Evolutionary conservation across 2,113 vertebrate genomes (phyloP), one percentile per base, ranked within the genome.

Genomic region (Grammomys surdaster): DNA sequence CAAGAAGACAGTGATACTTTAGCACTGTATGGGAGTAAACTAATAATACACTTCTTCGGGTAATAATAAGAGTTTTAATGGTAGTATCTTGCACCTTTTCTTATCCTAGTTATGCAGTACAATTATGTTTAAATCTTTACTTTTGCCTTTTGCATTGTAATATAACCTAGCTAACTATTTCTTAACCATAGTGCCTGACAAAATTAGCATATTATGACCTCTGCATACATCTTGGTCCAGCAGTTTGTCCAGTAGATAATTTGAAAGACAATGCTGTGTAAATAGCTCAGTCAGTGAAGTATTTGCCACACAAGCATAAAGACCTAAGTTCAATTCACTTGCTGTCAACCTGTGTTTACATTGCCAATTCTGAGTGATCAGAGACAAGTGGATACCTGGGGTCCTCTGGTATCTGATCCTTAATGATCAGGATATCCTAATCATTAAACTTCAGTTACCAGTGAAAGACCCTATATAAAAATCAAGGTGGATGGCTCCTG

Each of bases 1-100:
- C 67, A 91, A 94, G 89, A 92, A 96, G 80, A 78, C 56, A 77
- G 46, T 93, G 88, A 93, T 86, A 76, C 92, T 96, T 95, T 97
- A 97, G 46, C 88, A 60, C 31, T 90, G 7, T 65, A 48, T 96
- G 72, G 46, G 65, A 90, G 16, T 88, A 14, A 95, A 95, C 94
- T 96, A 92, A 86, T 96, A 94, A 93, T 82, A 85, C 16, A 46
- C 4, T 84, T 85, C 33, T 96, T 92, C 26, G 77, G 76, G 56
- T 96, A 22, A 28, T 89, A 91, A 96, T 19, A 84, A 80, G 58
- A 86, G 85, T 89, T 22, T 67, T 96, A 70, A 94, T 58, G 8
- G 22, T 93, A 94, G 56, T 76, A 77, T 73, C 16, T 88, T 91
- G 3, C 17, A 77, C 73, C 75, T 88, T 88, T 95, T 67, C 28